Conservation (phyloP, 2,888 invertebrate genomes). For the Thumatha senex region DNA sequence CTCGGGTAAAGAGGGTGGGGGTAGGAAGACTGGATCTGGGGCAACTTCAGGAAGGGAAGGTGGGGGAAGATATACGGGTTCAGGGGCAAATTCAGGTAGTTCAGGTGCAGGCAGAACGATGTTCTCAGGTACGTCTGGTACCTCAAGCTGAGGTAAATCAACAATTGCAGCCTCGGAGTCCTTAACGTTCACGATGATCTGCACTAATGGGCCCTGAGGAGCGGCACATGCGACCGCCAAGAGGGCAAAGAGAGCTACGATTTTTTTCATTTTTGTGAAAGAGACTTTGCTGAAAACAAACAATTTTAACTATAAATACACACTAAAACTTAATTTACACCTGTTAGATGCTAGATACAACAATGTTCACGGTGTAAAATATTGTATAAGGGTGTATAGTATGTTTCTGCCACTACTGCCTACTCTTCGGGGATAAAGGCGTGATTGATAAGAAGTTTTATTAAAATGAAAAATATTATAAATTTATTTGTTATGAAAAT, state of each 20-base stretch:
- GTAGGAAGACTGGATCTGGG: slow-evolving; percentile 16
- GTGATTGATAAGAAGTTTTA: no score
- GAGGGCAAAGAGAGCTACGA: slow-evolving; percentile 50
- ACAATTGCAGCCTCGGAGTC: slow-evolving; percentile 23
- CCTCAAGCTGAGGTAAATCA: slow-evolving; percentile 1
- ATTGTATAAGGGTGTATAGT: no score
- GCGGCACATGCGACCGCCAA: slow-evolving; percentile 53
- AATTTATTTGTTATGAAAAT: no score
- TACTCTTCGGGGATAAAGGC: no score
- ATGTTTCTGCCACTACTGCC: no score
- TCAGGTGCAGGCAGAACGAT: slow-evolving; percentile 14
- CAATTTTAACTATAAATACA: background rate
- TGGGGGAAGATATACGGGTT: slow-evolving; percentile 17
- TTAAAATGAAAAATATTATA: no score
- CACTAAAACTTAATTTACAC: background rate
- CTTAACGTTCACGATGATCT: slow-evolving; percentile 56
- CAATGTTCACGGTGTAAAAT: no score
- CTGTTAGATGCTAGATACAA: background rate
- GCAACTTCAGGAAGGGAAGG: background rate
- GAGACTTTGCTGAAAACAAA: slow-evolving; percentile 18
- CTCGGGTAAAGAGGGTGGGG: slow-evolving; percentile 22
- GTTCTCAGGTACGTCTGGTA: slow-evolving; percentile 12
- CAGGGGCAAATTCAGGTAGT: slow-evolving; percentile 17
- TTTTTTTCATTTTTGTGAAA: slow-evolving; percentile 47
- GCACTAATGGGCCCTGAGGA: slow-evolving; percentile 52